These are phyloP conservation scores for Capromys pilorides DNA, from an alignment of 2,797 vertebrate species.

Conservation along the genomic window DNA sequence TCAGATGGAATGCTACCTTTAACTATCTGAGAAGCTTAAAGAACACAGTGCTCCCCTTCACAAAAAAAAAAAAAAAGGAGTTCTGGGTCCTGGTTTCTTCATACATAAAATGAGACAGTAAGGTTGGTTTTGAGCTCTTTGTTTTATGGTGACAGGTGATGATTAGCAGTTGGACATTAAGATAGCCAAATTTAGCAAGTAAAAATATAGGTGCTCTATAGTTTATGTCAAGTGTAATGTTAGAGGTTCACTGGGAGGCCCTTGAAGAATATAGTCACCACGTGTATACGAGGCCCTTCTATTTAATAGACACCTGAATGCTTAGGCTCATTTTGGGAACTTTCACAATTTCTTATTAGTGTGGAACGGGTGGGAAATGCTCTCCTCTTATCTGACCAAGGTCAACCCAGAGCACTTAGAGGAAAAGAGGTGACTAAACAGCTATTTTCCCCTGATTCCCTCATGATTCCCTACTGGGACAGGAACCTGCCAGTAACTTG, in stretches of 20 bases:
- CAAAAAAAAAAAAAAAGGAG: not conserved
- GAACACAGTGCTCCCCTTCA: not conserved
- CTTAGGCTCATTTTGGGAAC: not conserved
- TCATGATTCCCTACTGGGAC: not conserved
- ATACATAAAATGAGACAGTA: not conserved
- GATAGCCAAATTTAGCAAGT: not conserved
- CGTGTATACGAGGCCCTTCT: not conserved
- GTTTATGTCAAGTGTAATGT: not conserved
- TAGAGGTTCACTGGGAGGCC: not conserved
- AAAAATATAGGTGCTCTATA: not conserved
- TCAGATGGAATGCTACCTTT: not conserved
- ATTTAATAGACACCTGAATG: not conserved
- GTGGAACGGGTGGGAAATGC: not conserved
- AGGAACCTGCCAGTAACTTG: not conserved
- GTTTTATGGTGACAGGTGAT: not conserved
- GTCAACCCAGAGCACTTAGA: not conserved
- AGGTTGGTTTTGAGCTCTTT: not conserved
- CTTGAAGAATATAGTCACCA: not conserved
- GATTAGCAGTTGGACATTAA: not conserved
- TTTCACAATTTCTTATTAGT: not conserved
- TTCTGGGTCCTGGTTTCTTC: not conserved
- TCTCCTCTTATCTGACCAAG: not conserved
- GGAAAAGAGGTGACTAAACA: not conserved
- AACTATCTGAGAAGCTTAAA: not conserved
- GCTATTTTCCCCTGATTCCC: not conserved